Evolutionary conservation across 2,113 vertebrate species (phyloP).

Genomic region (Varanus salvator): DNA sequence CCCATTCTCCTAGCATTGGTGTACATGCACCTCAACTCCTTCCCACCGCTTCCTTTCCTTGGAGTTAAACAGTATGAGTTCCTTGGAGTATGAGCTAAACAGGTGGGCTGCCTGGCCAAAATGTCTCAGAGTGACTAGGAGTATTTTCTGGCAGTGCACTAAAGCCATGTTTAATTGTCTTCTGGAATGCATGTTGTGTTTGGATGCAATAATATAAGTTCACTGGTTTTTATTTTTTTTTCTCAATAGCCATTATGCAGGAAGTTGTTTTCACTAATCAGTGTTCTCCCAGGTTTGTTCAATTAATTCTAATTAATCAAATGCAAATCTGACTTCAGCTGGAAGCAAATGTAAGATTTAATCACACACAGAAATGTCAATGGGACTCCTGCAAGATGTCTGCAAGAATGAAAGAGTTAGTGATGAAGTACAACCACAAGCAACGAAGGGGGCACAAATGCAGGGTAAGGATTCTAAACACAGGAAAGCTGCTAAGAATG

Average conservation of each 20-base stretch:
- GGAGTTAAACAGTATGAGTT: too few relatives aligned
- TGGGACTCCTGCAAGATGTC: neutral
- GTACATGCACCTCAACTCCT: too few relatives aligned
- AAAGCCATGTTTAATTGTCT: neutral
- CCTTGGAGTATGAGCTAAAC: neutral
- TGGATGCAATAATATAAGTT: too few relatives aligned
- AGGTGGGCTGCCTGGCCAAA: neutral
- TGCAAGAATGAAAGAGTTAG: neutral
- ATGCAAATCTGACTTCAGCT: accelerated
- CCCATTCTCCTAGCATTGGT: too few relatives aligned
- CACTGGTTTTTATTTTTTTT: too few relatives aligned
- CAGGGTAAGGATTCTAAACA: neutral
- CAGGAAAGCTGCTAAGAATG: too few relatives aligned
- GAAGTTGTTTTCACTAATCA: neutral
- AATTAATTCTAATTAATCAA: neutral
- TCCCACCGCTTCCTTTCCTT: too few relatives aligned
- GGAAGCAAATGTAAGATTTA: neutral
- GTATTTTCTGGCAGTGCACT: conserved; percentile 7
- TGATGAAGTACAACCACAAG: neutral
- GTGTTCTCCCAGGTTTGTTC: neutral
- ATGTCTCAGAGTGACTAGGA: conserved; percentile 10
- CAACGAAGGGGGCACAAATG: neutral
- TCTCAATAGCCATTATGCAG: neutral
- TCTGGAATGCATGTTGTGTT: neutral
- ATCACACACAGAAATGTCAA: neutral